A percentile compares a stretch with the other conserved stretches of the same genome.
phyloP scores from a whole-genome alignment of 2,888 invertebrate genomes.

The Ecdyonurus torrentis region DNA sequence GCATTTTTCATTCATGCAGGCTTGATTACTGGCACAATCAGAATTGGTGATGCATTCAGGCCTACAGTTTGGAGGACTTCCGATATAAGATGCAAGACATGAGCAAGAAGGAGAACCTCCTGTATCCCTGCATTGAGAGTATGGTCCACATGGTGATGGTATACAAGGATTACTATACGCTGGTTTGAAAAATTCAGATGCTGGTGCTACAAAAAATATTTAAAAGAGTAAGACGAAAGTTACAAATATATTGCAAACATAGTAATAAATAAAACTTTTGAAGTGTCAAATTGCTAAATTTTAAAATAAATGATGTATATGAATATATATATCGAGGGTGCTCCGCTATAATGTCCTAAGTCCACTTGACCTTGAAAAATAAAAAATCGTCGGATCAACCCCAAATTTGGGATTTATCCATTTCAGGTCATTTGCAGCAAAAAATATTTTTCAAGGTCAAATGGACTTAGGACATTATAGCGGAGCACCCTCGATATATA shows the following conservation, averaged over 20 bases:
- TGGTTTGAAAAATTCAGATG: neutral
- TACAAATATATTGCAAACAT: no score
- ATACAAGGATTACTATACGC: constrained; percentile 37
- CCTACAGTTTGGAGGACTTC: constrained; percentile 53
- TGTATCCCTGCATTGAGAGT: constrained; percentile 26
- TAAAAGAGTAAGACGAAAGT: no score
- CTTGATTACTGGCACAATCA: constrained; percentile 51
- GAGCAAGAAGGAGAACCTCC: constrained; percentile 36
- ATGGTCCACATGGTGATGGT: constrained; percentile 52
- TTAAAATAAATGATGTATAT: no score
- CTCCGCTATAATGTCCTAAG: neutral
- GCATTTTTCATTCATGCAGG: constrained; percentile 57
- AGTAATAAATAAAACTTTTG: neutral
- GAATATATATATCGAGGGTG: neutral
- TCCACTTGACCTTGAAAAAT: no score
- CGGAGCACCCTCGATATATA: no score
- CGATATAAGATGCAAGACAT: constrained; percentile 44
- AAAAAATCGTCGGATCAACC: no score
- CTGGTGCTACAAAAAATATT: neutral
- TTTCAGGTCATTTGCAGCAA: no score
- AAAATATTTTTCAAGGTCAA: no score
- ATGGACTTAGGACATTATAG: no score
- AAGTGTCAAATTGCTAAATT: no score
- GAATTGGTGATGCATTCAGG: constrained; percentile 56
- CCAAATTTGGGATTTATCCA: no score